Percentiles rank a stretch among this genome's conserved stretches.
Evolutionary conservation across 2,888 invertebrate species (phyloP).

Genomic region (Gortyna flavago): DNA sequence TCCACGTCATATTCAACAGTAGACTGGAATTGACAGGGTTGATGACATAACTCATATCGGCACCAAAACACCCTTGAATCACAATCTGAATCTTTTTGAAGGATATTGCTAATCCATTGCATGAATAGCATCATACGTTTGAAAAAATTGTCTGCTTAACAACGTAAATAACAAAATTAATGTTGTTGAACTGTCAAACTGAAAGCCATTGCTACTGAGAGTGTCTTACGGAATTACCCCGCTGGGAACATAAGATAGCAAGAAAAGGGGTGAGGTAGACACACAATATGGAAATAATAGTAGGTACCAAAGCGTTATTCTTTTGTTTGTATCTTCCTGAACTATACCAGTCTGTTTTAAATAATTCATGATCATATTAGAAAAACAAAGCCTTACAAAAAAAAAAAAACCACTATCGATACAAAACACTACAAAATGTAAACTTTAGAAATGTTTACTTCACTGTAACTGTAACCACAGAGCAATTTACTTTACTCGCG

Average conservation of each 20-base stretch:
- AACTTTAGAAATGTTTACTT: background rate
- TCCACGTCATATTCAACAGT: background rate
- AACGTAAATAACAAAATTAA: background rate
- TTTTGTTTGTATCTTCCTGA: background rate
- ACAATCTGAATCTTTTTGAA: too few species aligned
- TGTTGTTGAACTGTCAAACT: background rate
- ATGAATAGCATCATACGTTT: background rate
- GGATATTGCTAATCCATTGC: background rate
- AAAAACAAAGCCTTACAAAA: background rate
- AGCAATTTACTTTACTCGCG: constrained; percentile 23
- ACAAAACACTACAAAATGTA: constrained; percentile 5
- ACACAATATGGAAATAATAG: background rate
- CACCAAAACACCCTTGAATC: too few species aligned
- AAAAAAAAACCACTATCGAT: background rate
- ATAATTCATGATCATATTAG: background rate
- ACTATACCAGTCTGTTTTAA: too few species aligned
- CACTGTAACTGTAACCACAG: background rate
- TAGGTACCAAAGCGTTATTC: background rate
- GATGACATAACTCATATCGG: background rate
- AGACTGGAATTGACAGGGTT: background rate
- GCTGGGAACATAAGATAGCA: too few species aligned
- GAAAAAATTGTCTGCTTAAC: background rate
- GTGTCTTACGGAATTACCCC: background rate
- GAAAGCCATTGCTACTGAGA: background rate
- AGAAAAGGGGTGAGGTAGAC: background rate